Evolutionary conservation across 2,797 vertebrate species (phyloP).

Genomic region (Serranus cabrilla): DNA sequence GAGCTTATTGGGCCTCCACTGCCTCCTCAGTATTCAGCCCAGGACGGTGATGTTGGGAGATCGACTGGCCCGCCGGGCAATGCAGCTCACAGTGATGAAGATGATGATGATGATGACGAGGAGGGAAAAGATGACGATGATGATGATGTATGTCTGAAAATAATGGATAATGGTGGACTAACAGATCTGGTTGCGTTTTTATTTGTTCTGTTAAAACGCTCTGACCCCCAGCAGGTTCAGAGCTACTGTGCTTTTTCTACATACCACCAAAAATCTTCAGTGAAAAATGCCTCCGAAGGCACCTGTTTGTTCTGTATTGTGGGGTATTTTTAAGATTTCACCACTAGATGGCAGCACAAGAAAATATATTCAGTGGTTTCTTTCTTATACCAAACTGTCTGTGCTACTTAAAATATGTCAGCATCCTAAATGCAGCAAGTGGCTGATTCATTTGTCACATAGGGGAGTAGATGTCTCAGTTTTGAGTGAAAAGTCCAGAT

Average conservation of each 20-base stretch:
- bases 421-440: not conserved
- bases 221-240: no score
- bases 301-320: not conserved
- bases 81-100: conserved; percentile 81
- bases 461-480: not conserved
- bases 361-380: not conserved
- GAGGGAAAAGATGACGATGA: conserved; percentile 76
- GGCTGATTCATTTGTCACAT: not conserved
- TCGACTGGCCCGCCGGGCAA: conserved; percentile 87
- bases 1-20: conserved; percentile 86
- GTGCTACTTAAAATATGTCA: not conserved
- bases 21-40: conserved; percentile 68
- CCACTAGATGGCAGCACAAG: conserved; percentile 80
- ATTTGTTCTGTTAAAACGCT: not conserved
- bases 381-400: not conserved
- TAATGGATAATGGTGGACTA: not conserved
- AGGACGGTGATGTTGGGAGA: conserved; percentile 81
- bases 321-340: conserved; percentile 4
- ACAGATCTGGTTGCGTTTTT: not conserved
- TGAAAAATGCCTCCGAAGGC: not conserved
- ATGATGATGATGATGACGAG: conserved; percentile 79
- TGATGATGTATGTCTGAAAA: conserved; percentile 75
- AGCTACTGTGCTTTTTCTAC: not conserved
- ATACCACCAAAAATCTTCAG: not conserved
- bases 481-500: conserved; percentile 31